Percentiles rank a stretch among this genome's conserved stretches.
phyloP scores from a whole-genome alignment of 2,113 vertebrate genomes.

The Boleophthalmus pectinirostris region DNA sequence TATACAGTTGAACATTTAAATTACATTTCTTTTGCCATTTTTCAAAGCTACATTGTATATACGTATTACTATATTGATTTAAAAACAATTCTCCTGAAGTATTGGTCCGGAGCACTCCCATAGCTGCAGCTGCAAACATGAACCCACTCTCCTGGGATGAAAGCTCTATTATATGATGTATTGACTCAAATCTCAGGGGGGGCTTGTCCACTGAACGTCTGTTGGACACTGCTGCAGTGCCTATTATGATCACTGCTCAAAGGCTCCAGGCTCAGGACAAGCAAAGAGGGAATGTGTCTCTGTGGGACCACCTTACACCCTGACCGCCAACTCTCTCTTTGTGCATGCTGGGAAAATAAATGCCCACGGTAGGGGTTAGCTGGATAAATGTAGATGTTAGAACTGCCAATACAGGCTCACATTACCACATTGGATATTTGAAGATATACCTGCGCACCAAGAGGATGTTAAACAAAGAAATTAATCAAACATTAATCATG shows the following conservation, averaged over 20 bases:
- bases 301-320: background rate
- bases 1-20: background rate
- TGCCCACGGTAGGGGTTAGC: background rate
- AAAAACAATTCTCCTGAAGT: background rate
- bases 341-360: conserved; percentile 5
- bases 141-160: conserved; percentile 19
- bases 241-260: conserved; percentile 29
- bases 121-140: conserved; percentile 10
- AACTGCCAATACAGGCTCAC: background rate
- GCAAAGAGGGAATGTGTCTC: conserved; percentile 2
- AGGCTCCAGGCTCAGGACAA: conserved; percentile 19
- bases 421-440: conserved; percentile 5
- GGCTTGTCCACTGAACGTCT: conserved; percentile 29
- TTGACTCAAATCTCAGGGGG: conserved; percentile 19
- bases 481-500: conserved; percentile 36
- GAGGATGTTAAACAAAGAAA: conserved; percentile 11
- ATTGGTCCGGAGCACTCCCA: background rate
- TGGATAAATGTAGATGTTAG: conserved; percentile 19
- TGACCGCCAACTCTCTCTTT: background rate
- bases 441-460: background rate
- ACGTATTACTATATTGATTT: conserved; percentile 12
- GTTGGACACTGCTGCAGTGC: conserved; percentile 7
- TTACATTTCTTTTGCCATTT: background rate
- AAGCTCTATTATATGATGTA: conserved; percentile 31
- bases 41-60: background rate